Conservation (phyloP, 2,888 invertebrate species). For the Sesamia inferens region DNA sequence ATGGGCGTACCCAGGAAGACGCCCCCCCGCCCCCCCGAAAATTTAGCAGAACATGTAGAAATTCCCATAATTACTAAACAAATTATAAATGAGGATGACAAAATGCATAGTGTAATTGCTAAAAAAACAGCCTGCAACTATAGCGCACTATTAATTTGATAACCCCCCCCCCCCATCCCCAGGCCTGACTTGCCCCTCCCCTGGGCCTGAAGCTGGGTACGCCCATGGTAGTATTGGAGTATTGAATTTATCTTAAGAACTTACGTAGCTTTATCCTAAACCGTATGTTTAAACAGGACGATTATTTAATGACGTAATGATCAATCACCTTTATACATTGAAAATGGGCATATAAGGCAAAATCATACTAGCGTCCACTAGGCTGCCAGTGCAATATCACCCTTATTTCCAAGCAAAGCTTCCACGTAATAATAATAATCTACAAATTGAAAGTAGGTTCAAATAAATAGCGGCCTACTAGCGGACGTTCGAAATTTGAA, state of each 20-base stretch:
- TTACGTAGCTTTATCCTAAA: background rate
- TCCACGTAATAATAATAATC: slow-evolving; percentile 45
- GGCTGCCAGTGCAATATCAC: slow-evolving; percentile 29
- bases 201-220: too few species aligned
- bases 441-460: slow-evolving; percentile 43
- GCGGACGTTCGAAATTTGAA: slow-evolving; percentile 41
- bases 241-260: background rate
- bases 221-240: background rate
- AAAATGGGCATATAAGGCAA: slow-evolving; percentile 32
- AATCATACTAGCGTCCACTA: slow-evolving; percentile 16
- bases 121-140: too few species aligned
- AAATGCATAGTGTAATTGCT: too few species aligned
- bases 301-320: slow-evolving; percentile 30
- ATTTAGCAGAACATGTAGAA: too few species aligned
- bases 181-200: too few species aligned
- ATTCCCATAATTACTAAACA: too few species aligned
- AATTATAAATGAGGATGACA: too few species aligned
- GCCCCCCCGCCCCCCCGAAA: too few species aligned
- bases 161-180: too few species aligned
- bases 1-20: too few species aligned
- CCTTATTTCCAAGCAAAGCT: slow-evolving; percentile 52
- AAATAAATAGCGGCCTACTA: slow-evolving; percentile 47
- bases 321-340: slow-evolving; percentile 42
- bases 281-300: slow-evolving; percentile 1
- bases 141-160: too few species aligned